Conservation (phyloP, 2,888 invertebrate species). For the Patella caerulea region DNA sequence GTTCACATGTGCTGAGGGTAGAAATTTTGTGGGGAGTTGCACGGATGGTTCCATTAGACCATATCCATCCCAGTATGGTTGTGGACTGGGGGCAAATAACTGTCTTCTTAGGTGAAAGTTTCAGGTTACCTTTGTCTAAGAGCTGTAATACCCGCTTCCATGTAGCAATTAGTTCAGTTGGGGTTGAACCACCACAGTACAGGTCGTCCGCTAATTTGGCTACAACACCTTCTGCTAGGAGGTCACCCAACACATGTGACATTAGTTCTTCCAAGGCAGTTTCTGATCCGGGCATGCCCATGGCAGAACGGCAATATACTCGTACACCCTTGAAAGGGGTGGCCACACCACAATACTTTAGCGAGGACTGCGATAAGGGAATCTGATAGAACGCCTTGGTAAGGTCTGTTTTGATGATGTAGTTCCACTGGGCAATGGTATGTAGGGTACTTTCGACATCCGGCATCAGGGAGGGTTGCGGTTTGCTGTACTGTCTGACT, state of each 20-base stretch:
- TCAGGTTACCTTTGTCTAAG: slow-evolving; percentile 6
- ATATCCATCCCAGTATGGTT: slow-evolving; percentile 27
- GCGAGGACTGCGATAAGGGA: slow-evolving; percentile 38
- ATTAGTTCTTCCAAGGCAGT: slow-evolving; percentile 41
- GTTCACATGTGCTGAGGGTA: slow-evolving; percentile 15
- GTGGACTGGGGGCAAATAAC: slow-evolving; percentile 30
- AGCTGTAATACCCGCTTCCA: slow-evolving; percentile 26
- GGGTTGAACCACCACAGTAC: too few species aligned
- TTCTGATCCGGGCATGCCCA: slow-evolving; percentile 51
- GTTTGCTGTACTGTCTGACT: slow-evolving; percentile 12
- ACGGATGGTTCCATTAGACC: background rate
- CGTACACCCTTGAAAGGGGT: slow-evolving; percentile 44
- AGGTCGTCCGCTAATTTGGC: slow-evolving; percentile 26
- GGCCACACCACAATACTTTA: slow-evolving; percentile 48
- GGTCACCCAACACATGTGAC: slow-evolving; percentile 20
- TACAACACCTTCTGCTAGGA: slow-evolving; percentile 36
- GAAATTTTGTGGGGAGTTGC: slow-evolving; percentile 20
- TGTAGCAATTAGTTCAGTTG: slow-evolving; percentile 14
- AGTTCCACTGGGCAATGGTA: slow-evolving; percentile 39
- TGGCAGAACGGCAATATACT: slow-evolving; percentile 30
- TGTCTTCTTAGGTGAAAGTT: slow-evolving; percentile 36
- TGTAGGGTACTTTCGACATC: slow-evolving; percentile 34
- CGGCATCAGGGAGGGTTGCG: slow-evolving; percentile 36
- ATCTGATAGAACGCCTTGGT: slow-evolving; percentile 44
- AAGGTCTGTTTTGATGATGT: slow-evolving; percentile 38